Conservation (phyloP, 2,888 invertebrate genomes). For the Nomada lathburiana region DNA sequence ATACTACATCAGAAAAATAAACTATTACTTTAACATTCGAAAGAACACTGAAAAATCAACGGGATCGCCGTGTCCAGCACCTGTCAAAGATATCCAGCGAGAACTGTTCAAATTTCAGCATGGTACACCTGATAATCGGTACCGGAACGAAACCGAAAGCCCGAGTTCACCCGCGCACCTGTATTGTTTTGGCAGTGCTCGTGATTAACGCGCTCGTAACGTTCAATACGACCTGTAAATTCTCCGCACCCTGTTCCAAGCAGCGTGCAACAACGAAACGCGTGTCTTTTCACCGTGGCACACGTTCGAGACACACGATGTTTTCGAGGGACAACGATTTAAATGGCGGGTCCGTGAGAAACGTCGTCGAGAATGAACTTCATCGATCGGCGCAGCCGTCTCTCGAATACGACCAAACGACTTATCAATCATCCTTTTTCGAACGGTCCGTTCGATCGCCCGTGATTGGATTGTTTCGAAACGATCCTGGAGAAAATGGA, state of each 20-base stretch:
- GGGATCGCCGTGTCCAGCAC: too few species aligned
- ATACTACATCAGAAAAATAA: too few species aligned
- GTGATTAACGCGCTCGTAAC: constrained; percentile 34
- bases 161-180: neutral
- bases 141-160: neutral
- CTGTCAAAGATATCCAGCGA: too few species aligned
- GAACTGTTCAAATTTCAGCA: neutral
- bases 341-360: constrained; percentile 2
- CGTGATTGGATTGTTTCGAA: constrained; percentile 57
- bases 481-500: constrained; percentile 43
- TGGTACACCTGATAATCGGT: neutral
- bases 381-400: constrained; percentile 56
- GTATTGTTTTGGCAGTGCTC: constrained; percentile 41
- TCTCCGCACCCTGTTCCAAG: neutral
- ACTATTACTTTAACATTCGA: too few species aligned
- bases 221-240: constrained; percentile 28
- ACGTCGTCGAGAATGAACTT: constrained; percentile 53
- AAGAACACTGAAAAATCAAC: too few species aligned
- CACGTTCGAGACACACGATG: neutral
- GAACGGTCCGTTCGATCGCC: constrained; percentile 35
- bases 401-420: constrained; percentile 25
- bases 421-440: constrained; percentile 56
- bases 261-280: neutral
- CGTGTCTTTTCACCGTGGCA: neutral
- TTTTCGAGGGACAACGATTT: constrained; percentile 24